Evolutionary conservation across 2,888 invertebrate species (phyloP), one percentile per base, ranked within the genome.

Genomic region (Drosophila leonis): DNA sequence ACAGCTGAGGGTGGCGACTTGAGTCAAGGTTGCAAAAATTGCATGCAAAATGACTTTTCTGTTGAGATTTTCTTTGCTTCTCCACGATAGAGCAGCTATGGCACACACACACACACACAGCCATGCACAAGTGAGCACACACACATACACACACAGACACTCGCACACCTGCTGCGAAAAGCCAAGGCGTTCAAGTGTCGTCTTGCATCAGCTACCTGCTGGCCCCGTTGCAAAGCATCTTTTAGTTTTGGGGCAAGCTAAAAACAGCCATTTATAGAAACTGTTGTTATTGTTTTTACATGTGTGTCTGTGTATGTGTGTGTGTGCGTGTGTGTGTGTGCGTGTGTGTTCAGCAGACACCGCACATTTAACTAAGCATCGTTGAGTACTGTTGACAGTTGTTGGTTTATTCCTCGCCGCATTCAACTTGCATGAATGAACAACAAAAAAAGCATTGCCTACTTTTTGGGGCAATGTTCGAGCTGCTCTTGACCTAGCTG

Each of bases 21-120:
- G 69, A 76, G 71, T 71, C 82, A 86, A 90, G 89, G 90, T 78
- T 89, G 74, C 70, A 66, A 67, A 64, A 71, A 78, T 75, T 83
- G 78, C 76, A 90, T 88, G 80, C 74, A 78, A 82, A 86, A 86
- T 88, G 79, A 74, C 86, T 73, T 73, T 76, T 72, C 72, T 71
- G 83, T 83, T 83, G 80, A 87, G 86, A 86, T 88, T 88, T 66
- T 52, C 65, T 68, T 54, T 62, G 61, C 79, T 42, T 24, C 52
- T 44, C 29, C 64, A 68, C 69, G 88, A 83, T 83, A 83, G 75
- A 83, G 82, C 82, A 78, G 65, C 56, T 59, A 56, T 59, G 24
- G 41, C 49, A 60, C 42, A 65, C 54, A 49, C 13, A 24, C 20
- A 48, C 65, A 59, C 35, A 41, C 15, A 41, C 10, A 42, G 20